Evolutionary conservation across 2,797 vertebrate genomes (phyloP).

Genomic region (Myotis pilosus): DNA sequence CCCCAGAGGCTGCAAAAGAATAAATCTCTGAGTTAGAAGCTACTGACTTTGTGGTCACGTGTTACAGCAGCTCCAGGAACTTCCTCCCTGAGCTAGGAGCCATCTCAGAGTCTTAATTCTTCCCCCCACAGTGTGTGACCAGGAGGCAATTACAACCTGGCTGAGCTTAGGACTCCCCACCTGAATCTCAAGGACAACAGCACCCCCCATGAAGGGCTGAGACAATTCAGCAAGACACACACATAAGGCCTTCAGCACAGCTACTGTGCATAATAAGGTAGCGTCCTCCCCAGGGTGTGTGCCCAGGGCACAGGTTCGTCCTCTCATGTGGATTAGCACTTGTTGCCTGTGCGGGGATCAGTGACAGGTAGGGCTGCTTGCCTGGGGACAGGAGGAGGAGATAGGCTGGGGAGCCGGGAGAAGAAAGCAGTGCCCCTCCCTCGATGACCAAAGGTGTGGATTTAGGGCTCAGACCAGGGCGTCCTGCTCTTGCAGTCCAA

Average conservation of each 20-base stretch:
- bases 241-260: fast-evolving
- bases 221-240: background rate
- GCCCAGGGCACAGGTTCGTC: background rate
- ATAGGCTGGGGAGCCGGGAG: background rate
- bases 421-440: background rate
- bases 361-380: background rate
- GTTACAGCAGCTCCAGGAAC: background rate
- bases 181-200: background rate
- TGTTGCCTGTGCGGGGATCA: background rate
- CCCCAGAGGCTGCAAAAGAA: fast-evolving
- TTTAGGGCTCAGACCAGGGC: background rate
- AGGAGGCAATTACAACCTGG: fast-evolving
- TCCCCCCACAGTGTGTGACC: fast-evolving
- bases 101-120: fast-evolving
- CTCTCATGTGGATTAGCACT: fast-evolving
- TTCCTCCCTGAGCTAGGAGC: fast-evolving
- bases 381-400: background rate
- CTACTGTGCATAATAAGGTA: fast-evolving
- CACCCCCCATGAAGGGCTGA: fast-evolving
- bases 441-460: background rate
- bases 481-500: too few species aligned
- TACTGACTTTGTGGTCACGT: fast-evolving
- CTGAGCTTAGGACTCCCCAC: background rate
- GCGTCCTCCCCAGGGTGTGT: fast-evolving
- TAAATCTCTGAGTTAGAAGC: background rate